These are phyloP conservation scores for Hoplostethus mediterraneus DNA, from an alignment of 2,797 vertebrate genomes.

Conservation along the genomic window DNA sequence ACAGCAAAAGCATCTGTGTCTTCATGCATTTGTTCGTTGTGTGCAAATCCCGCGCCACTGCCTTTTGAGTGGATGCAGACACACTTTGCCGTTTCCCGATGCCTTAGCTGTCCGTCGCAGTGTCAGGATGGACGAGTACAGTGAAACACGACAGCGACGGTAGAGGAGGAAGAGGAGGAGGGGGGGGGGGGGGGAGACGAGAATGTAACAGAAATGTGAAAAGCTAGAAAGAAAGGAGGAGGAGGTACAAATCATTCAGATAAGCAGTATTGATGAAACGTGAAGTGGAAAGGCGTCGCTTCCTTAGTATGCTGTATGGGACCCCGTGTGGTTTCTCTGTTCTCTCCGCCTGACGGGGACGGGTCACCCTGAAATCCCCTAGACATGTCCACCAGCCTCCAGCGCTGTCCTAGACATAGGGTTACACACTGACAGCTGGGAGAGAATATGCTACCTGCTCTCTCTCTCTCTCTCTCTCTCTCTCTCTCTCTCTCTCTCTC, in stretches of 20 bases:
- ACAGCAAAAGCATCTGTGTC: constrained; percentile 17
- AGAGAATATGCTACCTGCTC: constrained; percentile 69
- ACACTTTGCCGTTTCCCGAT: constrained; percentile 24
- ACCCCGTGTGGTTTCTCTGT: constrained; percentile 35
- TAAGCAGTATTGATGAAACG: constrained; percentile 20
- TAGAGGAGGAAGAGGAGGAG: not conserved
- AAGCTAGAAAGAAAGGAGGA: constrained; percentile 10
- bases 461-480: constrained; percentile 20
- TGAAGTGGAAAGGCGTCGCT: constrained; percentile 9
- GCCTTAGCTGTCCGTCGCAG: constrained; percentile 26
- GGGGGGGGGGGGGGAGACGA: not conserved
- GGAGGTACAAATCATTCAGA: constrained; percentile 16
- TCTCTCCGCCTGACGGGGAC: constrained; percentile 55
- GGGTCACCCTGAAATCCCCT: constrained; percentile 77
- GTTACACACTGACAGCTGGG: constrained; percentile 58
- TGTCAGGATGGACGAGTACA: constrained; percentile 5
- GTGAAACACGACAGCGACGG: not conserved
- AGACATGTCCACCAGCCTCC: constrained; percentile 68
- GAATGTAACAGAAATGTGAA: constrained; percentile 5
- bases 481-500: constrained; percentile 13
- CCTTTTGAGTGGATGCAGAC: constrained; percentile 56
- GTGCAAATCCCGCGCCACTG: constrained; percentile 41
- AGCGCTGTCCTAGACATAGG: constrained; percentile 69
- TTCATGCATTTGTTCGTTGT: constrained; percentile 28
- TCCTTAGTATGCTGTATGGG: constrained; percentile 65